These are phyloP conservation scores for Sesia bembeciformis DNA, from an alignment of 2,888 invertebrate species.

Conservation along the genomic window DNA sequence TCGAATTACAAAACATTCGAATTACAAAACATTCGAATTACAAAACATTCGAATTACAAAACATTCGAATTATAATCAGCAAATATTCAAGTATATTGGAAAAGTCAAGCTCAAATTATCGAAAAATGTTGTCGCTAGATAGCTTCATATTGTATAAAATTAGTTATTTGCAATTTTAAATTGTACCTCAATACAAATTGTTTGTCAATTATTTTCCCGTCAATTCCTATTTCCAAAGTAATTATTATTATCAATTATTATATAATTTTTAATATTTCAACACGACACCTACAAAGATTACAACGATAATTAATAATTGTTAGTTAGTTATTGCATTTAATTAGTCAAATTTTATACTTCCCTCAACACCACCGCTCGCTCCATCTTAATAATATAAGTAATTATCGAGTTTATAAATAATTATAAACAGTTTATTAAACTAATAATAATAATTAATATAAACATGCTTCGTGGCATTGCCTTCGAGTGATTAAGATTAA, in stretches of 20 bases:
- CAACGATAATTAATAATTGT: too few species aligned
- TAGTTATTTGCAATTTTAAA: neutral
- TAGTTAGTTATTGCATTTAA: too few species aligned
- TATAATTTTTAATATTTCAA: neutral
- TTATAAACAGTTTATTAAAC: neutral
- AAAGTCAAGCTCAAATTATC: too few species aligned
- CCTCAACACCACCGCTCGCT: neutral
- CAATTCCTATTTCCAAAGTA: neutral
- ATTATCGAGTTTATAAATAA: neutral
- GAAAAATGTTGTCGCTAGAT: too few species aligned
- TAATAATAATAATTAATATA: neutral
- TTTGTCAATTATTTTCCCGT: neutral
- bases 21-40: too few species aligned
- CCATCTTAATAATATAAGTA: neutral
- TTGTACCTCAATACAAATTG: neutral
- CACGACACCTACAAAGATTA: too few species aligned
- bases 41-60: too few species aligned
- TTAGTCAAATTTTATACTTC: too few species aligned
- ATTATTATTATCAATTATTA: neutral
- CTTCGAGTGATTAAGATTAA: conserved; percentile 23
- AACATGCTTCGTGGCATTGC: conserved; percentile 35
- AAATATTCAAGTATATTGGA: too few species aligned
- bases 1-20: too few species aligned
- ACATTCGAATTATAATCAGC: too few species aligned
- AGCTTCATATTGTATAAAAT: neutral